Evolutionary conservation across 1,140 invertebrate genomes (phyloP).

Genomic region (Caenorhabditis inopinata): DNA sequence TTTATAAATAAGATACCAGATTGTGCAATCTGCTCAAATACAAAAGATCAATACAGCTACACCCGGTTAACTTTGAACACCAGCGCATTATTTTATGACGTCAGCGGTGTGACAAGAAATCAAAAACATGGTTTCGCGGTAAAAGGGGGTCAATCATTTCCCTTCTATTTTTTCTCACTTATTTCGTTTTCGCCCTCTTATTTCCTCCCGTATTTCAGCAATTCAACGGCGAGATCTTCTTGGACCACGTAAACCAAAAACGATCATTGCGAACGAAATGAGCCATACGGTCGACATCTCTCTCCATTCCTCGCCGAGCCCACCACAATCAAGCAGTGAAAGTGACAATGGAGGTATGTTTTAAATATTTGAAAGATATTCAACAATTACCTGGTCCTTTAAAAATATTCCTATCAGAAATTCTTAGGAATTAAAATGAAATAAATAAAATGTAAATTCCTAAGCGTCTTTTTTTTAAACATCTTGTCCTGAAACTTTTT

Average conservation of each 20-base stretch:
- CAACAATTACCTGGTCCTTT: too few species aligned
- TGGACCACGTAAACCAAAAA: conserved; percentile 35
- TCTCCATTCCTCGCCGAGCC: background rate
- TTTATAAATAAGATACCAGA: too few species aligned
- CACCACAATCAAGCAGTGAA: background rate
- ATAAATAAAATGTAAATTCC: too few species aligned
- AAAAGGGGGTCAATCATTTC: too few species aligned
- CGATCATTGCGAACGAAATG: background rate
- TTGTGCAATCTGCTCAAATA: too few species aligned
- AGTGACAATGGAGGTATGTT: conserved; percentile 8
- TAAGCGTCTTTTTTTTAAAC: too few species aligned
- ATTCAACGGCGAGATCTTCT: conserved; percentile 47
- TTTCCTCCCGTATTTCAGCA: background rate
- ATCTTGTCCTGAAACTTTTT: too few species aligned
- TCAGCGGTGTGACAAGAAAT: background rate
- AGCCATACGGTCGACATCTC: background rate
- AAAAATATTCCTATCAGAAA: too few species aligned
- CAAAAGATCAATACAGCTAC: background rate
- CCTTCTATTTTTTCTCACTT: background rate
- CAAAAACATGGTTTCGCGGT: too few species aligned
- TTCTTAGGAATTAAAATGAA: too few species aligned
- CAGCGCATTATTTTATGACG: background rate
- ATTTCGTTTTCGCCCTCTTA: background rate
- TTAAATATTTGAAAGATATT: too few species aligned
- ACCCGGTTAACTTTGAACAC: background rate